A percentile compares a stretch with the other conserved stretches of the same genome.
phyloP scores from a whole-genome alignment of 2,797 vertebrate genomes.

The Macrochelys suwanniensis region DNA sequence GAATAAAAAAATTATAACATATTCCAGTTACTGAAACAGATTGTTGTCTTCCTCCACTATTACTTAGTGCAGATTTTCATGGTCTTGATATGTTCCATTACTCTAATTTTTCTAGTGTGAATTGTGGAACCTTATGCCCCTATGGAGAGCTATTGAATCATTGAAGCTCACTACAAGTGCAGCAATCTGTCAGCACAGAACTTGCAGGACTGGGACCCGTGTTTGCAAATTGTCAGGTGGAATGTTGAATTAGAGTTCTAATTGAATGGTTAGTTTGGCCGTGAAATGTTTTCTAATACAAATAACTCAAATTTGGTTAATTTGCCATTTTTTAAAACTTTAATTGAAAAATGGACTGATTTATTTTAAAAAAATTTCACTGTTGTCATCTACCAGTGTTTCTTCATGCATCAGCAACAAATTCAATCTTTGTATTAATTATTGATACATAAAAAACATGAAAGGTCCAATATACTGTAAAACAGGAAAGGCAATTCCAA shows the following conservation, averaged over 20 bases:
- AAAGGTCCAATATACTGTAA: no score
- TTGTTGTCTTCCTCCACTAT: background rate
- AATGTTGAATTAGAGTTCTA: background rate
- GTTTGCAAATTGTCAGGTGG: background rate
- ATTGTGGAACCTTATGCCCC: background rate
- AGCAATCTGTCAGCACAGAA: background rate
- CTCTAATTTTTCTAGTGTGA: background rate
- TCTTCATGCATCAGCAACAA: fast-evolving
- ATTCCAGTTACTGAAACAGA: background rate
- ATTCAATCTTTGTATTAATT: no score
- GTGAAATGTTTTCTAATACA: background rate
- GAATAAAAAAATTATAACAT: background rate
- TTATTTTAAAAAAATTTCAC: background rate
- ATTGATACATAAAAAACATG: no score
- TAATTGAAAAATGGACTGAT: background rate
- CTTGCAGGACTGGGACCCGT: background rate
- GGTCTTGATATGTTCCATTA: background rate
- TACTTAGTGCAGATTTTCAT: fast-evolving
- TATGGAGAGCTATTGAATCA: background rate
- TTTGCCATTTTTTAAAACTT: background rate
- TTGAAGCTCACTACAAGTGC: background rate
- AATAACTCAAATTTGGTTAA: background rate
- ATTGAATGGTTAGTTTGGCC: background rate
- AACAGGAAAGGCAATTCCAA: no score
- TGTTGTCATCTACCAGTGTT: background rate